Base-by-base conservation (phyloP, 2,113 vertebrate species). In the Corapipo altera region DNA sequence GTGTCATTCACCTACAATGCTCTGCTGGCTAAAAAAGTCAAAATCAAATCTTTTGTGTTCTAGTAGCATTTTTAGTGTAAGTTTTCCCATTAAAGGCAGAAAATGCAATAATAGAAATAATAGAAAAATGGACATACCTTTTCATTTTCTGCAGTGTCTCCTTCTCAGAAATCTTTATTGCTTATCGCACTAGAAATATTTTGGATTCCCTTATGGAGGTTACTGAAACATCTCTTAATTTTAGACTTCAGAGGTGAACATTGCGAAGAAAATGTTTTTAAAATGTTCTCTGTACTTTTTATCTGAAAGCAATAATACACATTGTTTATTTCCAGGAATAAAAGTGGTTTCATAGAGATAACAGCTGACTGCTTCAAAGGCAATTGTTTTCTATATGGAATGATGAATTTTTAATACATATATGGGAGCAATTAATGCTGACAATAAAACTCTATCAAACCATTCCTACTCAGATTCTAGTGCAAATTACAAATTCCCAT, bases 401-500 rank as follows among this genome's bases (percentile, higher is more conserved):
- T 44, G 6, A 86, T 41, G 15, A 37, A 8, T 74, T 49, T 69
- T 73, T 43, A n/a, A 9, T 84, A 21, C 85, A 39, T 39, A 30
- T 78, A 41, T 61, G n/a, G 16, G 48, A 89, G 20, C 4, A 71
- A 82, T 85, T 96, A 93, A 75, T 61, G 9, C 52, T 88, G 51
- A 75, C 66, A 58, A 30, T 67, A 75, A 73, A 89, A 67, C 26
- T 55, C 32, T 64, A 41, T 73, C 73, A 91, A 94, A 76, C 87
- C 21, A 76, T 85, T 93, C 58, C 24, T 41, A 76, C n/a, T 83
- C 87, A 69, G 28, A 81, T 58, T 28, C 6, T 88, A 86, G 39
- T 90, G 66, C 28, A 92, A 89, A 91, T 81, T 87, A 78, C 17
- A 79, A 85, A 92, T 94, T 88, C 89, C 78, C 64, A 67, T 43